Conservation (phyloP, 1,140 invertebrate species). For the Tetragonula clypearis region DNA sequence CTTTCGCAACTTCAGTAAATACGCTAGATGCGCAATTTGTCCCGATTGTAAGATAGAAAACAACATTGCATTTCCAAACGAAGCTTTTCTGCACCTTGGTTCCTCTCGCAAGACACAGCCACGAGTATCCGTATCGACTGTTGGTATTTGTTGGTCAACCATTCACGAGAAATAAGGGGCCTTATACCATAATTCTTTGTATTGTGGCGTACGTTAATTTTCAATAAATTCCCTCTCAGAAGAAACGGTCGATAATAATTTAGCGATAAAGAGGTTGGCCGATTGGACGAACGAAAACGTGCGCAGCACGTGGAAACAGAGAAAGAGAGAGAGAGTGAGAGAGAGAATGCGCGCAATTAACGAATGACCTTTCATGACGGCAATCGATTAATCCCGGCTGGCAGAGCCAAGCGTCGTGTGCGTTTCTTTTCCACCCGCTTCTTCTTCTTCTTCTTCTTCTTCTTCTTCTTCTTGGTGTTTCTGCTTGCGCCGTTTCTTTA, state of each 20-base stretch:
- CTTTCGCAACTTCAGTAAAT: too few species aligned
- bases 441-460: background rate
- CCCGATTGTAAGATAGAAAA: background rate
- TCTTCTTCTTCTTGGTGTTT: background rate
- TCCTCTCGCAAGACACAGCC: background rate
- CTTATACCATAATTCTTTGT: too few species aligned
- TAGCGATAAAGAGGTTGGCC: background rate
- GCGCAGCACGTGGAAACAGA: background rate
- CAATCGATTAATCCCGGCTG: constrained; percentile 54
- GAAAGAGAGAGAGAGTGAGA: too few species aligned
- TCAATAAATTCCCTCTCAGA: constrained; percentile 24
- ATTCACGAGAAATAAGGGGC: background rate
- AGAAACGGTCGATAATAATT: constrained; percentile 28
- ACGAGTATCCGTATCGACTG: background rate
- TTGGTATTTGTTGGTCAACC: background rate
- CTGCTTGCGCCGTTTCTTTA: constrained; percentile 24
- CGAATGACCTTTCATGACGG: constrained; percentile 68
- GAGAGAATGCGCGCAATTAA: constrained; percentile 61
- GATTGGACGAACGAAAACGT: constrained; percentile 7
- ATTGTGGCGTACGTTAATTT: constrained; percentile 1
- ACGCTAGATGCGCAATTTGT: background rate
- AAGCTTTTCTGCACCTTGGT: background rate
- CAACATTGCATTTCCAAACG: background rate
- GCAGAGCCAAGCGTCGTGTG: constrained; percentile 8
- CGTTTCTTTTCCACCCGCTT: constrained; percentile 18